Evolutionary conservation across 1,140 invertebrate species (phyloP).

Genomic region (Chironomus striatipennis): DNA sequence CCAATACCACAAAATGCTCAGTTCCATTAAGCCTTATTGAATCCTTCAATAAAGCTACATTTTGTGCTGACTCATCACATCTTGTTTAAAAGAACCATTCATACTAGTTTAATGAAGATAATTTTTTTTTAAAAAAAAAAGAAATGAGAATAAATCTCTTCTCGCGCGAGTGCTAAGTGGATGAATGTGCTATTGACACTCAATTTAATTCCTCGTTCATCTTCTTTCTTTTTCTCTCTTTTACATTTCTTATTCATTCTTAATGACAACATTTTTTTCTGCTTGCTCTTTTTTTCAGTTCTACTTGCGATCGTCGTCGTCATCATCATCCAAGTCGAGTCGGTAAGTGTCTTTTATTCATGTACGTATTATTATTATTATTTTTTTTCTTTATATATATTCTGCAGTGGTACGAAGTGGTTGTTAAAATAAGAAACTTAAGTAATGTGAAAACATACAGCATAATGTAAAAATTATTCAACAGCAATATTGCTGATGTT

Average conservation of each 20-base stretch:
- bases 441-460: not conserved
- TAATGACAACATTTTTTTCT: not conserved
- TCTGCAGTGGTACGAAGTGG: not conserved
- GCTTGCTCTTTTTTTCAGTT: too few species aligned
- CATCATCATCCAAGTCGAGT: too few species aligned
- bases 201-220: conserved; percentile 19
- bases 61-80: too few species aligned
- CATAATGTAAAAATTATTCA: conserved; percentile 4
- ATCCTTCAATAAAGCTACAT: too few species aligned
- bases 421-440: conserved; percentile 8
- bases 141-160: conserved; percentile 8
- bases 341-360: too few species aligned
- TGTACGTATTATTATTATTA: too few species aligned
- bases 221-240: not conserved
- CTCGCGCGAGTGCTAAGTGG: not conserved
- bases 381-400: too few species aligned
- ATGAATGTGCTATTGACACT: conserved; percentile 15
- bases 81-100: too few species aligned
- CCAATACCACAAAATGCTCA: too few species aligned
- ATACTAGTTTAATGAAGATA: too few species aligned
- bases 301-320: too few species aligned
- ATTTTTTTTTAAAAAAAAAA: not conserved
- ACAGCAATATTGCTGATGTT: not conserved
- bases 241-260: not conserved
- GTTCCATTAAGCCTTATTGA: too few species aligned